phyloP scores from a whole-genome alignment of 2,113 vertebrate species.

The Labeo rohita region DNA sequence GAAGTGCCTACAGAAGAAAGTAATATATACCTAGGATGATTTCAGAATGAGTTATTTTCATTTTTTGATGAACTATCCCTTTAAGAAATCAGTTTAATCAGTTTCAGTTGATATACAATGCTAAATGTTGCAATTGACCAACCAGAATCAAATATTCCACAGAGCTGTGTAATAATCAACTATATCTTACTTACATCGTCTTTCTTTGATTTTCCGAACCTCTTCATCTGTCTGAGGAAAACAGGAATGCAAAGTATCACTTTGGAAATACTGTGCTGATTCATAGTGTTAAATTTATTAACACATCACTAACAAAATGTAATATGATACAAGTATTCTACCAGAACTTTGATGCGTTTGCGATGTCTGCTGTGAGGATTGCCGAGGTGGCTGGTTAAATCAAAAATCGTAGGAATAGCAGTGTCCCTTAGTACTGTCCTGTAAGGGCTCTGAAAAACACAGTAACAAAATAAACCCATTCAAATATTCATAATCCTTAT shows the following conservation, averaged over 20 bases:
- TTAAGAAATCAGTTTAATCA: background rate
- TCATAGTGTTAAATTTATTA: background rate
- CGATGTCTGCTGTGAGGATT: constrained; percentile 90
- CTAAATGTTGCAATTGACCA: background rate
- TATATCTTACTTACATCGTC: constrained; percentile 84
- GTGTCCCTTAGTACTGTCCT: constrained; percentile 94
- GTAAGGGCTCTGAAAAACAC: constrained; percentile 88
- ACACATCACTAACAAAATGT: background rate
- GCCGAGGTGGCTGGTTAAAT: constrained; percentile 79
- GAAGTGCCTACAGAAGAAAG: too few relatives aligned
- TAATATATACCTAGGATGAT: too few relatives aligned
- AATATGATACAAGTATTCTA: constrained; percentile 53
- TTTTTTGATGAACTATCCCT: too few relatives aligned
- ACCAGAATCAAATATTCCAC: background rate
- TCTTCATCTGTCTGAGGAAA: constrained; percentile 85
- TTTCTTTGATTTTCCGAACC: constrained; percentile 83
- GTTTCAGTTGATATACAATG: background rate
- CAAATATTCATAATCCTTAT: too few relatives aligned
- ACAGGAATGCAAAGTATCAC: background rate
- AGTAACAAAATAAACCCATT: background rate
- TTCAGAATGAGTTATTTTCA: too few relatives aligned
- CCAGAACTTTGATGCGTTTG: constrained; percentile 90
- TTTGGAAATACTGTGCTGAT: background rate
- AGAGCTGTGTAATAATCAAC: background rate
- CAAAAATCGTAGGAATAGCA: constrained; percentile 85